Evolutionary conservation across 2,797 vertebrate genomes (phyloP).

Genomic region (Coregonus ussuriensis): DNA sequence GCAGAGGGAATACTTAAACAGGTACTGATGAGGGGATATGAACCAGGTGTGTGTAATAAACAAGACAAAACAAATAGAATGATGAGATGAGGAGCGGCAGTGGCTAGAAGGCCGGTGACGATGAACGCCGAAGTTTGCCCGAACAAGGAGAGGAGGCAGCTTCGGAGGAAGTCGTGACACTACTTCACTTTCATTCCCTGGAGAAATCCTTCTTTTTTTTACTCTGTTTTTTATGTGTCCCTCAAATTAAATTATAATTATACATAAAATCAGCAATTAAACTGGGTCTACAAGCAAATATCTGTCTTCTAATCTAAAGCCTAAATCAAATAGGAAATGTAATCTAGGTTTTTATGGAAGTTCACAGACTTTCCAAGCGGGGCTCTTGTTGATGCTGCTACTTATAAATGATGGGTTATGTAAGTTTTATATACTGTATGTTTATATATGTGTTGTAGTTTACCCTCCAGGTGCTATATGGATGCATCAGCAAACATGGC

Average conservation of each 20-base stretch:
- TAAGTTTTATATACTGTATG: slow-evolving; percentile 49
- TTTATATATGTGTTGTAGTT: slow-evolving; percentile 25
- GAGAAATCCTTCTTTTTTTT: background rate
- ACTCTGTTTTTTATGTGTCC: background rate
- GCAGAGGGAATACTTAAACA: too few species aligned
- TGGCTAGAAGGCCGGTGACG: too few species aligned
- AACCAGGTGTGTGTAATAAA: too few species aligned
- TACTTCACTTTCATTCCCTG: background rate
- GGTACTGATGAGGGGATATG: too few species aligned
- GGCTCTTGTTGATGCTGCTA: slow-evolving; percentile 3
- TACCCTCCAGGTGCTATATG: slow-evolving; percentile 29
- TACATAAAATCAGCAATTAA: background rate
- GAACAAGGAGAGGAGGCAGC: too few species aligned
- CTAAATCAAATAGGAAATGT: slow-evolving; percentile 28
- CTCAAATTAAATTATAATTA: background rate
- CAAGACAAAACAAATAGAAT: too few species aligned
- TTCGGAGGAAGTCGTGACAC: too few species aligned
- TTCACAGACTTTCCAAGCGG: background rate
- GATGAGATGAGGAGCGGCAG: too few species aligned
- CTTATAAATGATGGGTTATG: slow-evolving; percentile 41
- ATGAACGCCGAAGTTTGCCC: too few species aligned
- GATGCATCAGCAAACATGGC: slow-evolving; percentile 52
- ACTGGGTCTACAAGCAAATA: background rate
- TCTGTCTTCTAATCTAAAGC: background rate
- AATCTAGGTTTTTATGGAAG: slow-evolving; percentile 32